Percentiles rank a stretch among this genome's conserved stretches.
phyloP scores from a whole-genome alignment of 2,888 invertebrate species.

The Hirtodrosophila alboralis region DNA sequence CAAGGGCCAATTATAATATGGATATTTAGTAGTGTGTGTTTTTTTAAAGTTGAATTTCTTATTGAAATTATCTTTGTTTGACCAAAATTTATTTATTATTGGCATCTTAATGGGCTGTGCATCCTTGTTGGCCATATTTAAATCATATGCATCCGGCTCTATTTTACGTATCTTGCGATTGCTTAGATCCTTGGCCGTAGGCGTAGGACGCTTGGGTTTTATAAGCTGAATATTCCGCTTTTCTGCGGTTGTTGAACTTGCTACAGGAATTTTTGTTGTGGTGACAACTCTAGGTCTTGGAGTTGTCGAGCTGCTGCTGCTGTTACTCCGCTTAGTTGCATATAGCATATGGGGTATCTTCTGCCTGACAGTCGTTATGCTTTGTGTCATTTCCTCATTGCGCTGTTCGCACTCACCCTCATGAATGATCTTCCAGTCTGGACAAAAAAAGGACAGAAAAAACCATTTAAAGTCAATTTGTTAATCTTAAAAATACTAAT shows the following conservation, averaged over 20 bases:
- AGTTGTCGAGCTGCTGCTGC: neutral
- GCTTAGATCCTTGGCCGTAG: slow-evolving; percentile 40
- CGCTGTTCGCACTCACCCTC: slow-evolving; percentile 58
- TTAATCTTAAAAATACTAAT: neutral
- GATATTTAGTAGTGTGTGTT: slow-evolving; percentile 22
- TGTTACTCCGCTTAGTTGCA: slow-evolving; percentile 2
- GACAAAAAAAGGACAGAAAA: neutral
- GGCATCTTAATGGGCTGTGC: slow-evolving; percentile 1
- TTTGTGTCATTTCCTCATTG: slow-evolving; percentile 17
- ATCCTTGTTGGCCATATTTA: neutral
- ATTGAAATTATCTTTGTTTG: slow-evolving; percentile 17
- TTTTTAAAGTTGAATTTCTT: slow-evolving; percentile 35
- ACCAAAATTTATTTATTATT: slow-evolving; percentile 15
- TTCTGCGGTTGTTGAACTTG: neutral
- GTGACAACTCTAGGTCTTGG: neutral
- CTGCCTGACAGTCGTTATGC: slow-evolving; percentile 24
- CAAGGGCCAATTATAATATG: neutral
- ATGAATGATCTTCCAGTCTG: slow-evolving; percentile 64
- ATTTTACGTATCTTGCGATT: slow-evolving; percentile 63
- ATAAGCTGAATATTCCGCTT: slow-evolving; percentile 1
- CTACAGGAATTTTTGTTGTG: neutral
- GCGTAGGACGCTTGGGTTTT: slow-evolving; percentile 20
- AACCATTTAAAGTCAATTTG: neutral
- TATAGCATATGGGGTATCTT: slow-evolving; percentile 36
- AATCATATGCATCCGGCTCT: slow-evolving; percentile 7